A percentile compares a stretch with the other conserved stretches of the same genome.
phyloP scores from a whole-genome alignment of 2,888 invertebrate genomes.

The Caenorhabditis angaria region DNA sequence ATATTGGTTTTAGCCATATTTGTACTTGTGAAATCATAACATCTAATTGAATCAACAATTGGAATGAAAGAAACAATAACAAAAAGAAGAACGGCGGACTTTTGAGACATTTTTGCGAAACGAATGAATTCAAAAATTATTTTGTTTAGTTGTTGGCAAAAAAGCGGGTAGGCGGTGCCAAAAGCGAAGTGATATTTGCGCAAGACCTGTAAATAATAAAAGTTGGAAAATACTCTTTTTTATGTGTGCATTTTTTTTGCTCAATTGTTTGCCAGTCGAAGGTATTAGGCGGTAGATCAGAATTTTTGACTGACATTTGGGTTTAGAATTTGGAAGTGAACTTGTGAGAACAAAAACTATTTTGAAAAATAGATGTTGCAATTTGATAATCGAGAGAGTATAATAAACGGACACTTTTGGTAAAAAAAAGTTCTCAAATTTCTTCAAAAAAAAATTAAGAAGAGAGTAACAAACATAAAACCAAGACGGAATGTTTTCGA shows the following conservation, averaged over 20 bases:
- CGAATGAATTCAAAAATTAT: no score
- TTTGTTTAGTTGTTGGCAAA: no score
- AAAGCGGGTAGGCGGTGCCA: background rate
- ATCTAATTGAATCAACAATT: constrained; percentile 41
- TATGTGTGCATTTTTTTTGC: background rate
- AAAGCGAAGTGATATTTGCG: background rate
- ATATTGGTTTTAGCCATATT: constrained; percentile 32
- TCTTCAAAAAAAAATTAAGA: no score
- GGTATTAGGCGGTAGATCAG: constrained; percentile 2
- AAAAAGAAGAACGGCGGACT: constrained; percentile 12
- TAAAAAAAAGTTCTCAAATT: no score
- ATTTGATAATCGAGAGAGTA: background rate
- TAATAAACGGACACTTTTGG: background rate
- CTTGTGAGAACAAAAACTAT: background rate
- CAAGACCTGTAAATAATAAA: constrained; percentile 1
- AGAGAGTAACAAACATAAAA: no score
- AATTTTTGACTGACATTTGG: no score
- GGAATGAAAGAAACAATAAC: constrained; percentile 26
- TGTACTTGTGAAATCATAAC: constrained; percentile 50
- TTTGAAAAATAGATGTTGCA: background rate
- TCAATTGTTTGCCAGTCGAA: background rate
- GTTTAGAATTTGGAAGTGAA: background rate
- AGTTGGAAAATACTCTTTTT: background rate
- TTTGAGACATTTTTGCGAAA: constrained; percentile 13
- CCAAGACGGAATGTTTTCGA: no score